These are phyloP conservation scores for Stenichneumon culpator DNA, from an alignment of 2,888 invertebrate species.

Conservation along the genomic window DNA sequence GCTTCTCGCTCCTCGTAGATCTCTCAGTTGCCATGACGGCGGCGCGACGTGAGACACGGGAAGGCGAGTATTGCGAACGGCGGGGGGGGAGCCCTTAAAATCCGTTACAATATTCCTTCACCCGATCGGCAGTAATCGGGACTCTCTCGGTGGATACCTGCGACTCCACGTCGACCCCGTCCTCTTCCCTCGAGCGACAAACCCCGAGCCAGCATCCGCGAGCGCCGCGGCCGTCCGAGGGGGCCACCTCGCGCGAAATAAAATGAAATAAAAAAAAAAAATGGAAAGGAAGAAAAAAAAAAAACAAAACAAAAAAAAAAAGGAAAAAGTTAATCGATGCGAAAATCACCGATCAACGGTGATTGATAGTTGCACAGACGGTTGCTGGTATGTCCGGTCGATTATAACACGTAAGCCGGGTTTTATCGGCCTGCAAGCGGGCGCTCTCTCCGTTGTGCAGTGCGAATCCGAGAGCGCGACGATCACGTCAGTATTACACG, in stretches of 20 bases:
- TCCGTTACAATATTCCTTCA: not conserved
- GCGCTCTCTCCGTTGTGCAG: conserved; percentile 16
- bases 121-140: conserved; percentile 17
- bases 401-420: conserved; percentile 20
- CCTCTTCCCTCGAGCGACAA: conserved; percentile 8
- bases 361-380: not conserved
- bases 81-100: not conserved
- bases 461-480: conserved; percentile 61
- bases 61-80: not conserved
- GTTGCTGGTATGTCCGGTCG: conserved; percentile 10
- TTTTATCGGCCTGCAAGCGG: not conserved
- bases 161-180: conserved; percentile 57
- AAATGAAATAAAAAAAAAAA: conserved; percentile 27
- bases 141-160: conserved; percentile 5
- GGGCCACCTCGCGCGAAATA: conserved; percentile 20
- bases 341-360: conserved; percentile 18
- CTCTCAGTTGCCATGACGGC: conserved; percentile 80
- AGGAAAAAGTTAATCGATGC: too few species aligned
- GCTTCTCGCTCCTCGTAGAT: conserved; percentile 75
- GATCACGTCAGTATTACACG: conserved; percentile 72
- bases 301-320: not conserved
- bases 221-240: conserved; percentile 22
- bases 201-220: conserved; percentile 59
- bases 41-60: conserved; percentile 67
- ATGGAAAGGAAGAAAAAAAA: not conserved